phyloP scores from a whole-genome alignment of 2,888 invertebrate species.

The Encarsia formosa region DNA sequence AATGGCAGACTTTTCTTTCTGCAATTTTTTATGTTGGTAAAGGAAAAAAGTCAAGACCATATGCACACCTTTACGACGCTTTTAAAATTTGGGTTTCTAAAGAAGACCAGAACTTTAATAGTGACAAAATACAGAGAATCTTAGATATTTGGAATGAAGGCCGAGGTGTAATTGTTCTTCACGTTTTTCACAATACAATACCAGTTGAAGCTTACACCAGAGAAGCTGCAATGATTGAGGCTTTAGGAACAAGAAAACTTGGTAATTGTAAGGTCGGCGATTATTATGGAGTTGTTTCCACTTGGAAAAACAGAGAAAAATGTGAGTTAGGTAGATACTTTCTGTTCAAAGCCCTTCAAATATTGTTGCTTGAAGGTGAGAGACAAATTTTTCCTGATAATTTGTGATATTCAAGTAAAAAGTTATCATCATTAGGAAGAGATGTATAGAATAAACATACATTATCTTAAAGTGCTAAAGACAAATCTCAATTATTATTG shows the following conservation, averaged over 20 bases:
- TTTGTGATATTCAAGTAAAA: too few species aligned
- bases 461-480: too few species aligned
- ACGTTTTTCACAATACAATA: slow-evolving; percentile 85
- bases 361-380: slow-evolving; percentile 85
- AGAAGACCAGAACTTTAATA: slow-evolving; percentile 39
- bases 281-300: slow-evolving; percentile 73
- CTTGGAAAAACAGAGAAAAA: slow-evolving; percentile 70
- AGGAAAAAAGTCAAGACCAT: slow-evolving; percentile 84
- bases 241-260: slow-evolving; percentile 70
- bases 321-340: slow-evolving; percentile 73
- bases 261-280: slow-evolving; percentile 77
- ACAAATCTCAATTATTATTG: too few species aligned
- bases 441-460: too few species aligned
- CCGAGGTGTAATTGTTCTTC: slow-evolving; percentile 83
- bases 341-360: slow-evolving; percentile 75
- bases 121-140: slow-evolving; percentile 71
- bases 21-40: slow-evolving; percentile 96
- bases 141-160: slow-evolving; percentile 81
- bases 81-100: slow-evolving; percentile 60
- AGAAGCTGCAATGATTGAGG: slow-evolving; percentile 93
- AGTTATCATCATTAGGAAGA: too few species aligned
- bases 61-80: slow-evolving; percentile 88
- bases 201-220: slow-evolving; percentile 90
- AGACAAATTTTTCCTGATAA: slow-evolving; percentile 72
- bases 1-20: slow-evolving; percentile 75